A percentile compares a stretch with the other conserved stretches of the same genome.
Conservation (phyloP, 2,113 vertebrate species). For the Pycnonotus jocosus region DNA sequence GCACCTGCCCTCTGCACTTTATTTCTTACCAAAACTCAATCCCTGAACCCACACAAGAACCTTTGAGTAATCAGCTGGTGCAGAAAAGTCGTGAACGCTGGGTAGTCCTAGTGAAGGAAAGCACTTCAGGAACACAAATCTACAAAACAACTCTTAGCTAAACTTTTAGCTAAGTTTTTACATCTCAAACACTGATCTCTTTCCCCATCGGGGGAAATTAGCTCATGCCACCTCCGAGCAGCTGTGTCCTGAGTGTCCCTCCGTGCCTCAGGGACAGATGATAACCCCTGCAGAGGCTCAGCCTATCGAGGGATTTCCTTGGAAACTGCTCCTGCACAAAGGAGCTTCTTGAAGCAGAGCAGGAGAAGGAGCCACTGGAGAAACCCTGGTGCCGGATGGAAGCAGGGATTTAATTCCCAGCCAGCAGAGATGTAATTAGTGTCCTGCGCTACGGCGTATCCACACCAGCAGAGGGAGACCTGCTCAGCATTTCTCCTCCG, state of each 20-base stretch:
- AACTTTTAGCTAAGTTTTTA: background rate
- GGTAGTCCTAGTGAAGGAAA: background rate
- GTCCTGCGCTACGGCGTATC: fast-evolving
- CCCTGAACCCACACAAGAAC: background rate
- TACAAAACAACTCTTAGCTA: background rate
- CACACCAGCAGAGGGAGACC: slow-evolving; percentile 14
- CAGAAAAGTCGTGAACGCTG: fast-evolving
- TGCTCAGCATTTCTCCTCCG: background rate
- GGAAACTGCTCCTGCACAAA: background rate
- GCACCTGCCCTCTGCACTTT: too few species aligned
- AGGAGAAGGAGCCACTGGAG: background rate
- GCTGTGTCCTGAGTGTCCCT: fast-evolving
- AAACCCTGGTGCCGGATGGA: fast-evolving
- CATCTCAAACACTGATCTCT: fast-evolving
- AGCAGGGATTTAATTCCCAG: background rate
- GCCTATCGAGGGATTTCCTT: background rate
- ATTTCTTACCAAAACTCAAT: background rate
- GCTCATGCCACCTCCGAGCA: fast-evolving
- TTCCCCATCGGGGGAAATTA: background rate
- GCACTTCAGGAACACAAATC: background rate
- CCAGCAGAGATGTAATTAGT: background rate
- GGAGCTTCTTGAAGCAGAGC: background rate
- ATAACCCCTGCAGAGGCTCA: background rate
- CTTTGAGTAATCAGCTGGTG: background rate
- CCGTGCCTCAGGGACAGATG: fast-evolving